Evolutionary conservation across 2,888 invertebrate genomes (phyloP), one percentile per base, ranked within the genome.

Genomic region (Onchidella celtica): DNA sequence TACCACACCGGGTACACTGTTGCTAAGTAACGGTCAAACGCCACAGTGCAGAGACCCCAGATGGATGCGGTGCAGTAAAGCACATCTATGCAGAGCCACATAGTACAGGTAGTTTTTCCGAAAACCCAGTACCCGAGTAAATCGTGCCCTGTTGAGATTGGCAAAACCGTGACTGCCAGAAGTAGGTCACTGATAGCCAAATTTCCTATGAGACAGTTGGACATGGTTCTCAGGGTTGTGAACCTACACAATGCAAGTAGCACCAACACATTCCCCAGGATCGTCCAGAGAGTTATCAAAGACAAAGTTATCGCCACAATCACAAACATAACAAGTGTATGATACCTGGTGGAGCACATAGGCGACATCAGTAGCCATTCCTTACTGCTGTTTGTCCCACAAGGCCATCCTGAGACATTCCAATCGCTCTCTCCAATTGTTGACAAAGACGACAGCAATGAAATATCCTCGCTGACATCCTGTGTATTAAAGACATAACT

Each of bases 1-100:
- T 93, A 93, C 92, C 92, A 92, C 17, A 93, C 88, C 0, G 93
- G 93, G 81, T 93, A 93, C n/a, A 92, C 89, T 0, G 93, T 93
- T 3, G 93, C 93, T 3, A 93, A 91, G 85, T 92, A 93, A 1
- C 93, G 88, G 84, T 93, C 93, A 17, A 93, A 90, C 3, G 93
- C 93, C 32, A 93, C 93, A 34, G 92, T 92, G 82, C 92, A 92
- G 32, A 93, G 86, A 61, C 92, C 92, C 93, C 93, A 93, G 32
- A 93, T 92, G 21, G 93, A 93, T 3, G 93, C 93, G 3, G 93
- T 93, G 86, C 93, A 93, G 85, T 92, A 92, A 24, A 93, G 87
- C 0, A 93, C 93, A 85, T 93, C 93, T 11, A 91, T 88, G 69
- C 87, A 88, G 24, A 92, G 83, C 92, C 92, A 92, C 24, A 91